Evolutionary conservation across 2,113 vertebrate species (phyloP).

Genomic region (Carlito syrichta): DNA sequence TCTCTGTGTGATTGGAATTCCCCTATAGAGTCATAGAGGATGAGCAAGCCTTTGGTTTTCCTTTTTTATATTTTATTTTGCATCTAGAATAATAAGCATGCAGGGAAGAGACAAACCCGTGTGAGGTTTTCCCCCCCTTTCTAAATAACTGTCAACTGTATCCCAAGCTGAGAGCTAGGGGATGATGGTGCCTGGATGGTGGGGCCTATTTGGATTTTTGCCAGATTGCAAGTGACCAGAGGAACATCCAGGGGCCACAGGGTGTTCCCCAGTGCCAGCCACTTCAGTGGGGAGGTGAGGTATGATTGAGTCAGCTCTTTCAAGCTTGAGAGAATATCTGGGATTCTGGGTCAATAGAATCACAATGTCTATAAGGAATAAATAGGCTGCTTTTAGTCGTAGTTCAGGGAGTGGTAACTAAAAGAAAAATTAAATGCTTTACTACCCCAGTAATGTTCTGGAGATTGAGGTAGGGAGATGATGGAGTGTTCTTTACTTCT

Average conservation of each 20-base stretch:
- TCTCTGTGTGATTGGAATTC: constrained; percentile 72
- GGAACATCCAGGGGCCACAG: background rate
- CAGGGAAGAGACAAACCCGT: background rate
- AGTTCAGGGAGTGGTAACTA: background rate
- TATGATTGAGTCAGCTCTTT: background rate
- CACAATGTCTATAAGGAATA: background rate
- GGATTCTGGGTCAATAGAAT: background rate
- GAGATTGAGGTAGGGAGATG: background rate
- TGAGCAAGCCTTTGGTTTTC: constrained; percentile 67
- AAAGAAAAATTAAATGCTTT: background rate
- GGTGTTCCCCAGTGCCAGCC: background rate
- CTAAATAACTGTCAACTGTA: background rate
- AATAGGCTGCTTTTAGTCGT: background rate
- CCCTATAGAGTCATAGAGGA: constrained; percentile 67
- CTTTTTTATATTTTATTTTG: constrained; percentile 42
- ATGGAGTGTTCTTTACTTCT: background rate
- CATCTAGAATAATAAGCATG: constrained; percentile 37
- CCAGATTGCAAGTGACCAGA: background rate
- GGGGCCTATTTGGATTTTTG: background rate
- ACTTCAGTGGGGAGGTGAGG: background rate
- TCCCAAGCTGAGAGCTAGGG: background rate
- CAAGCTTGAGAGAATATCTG: background rate
- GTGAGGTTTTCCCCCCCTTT: background rate
- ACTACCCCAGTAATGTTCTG: background rate
- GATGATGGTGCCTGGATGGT: background rate